Evolutionary conservation across 1,140 invertebrate species (phyloP).

Genomic region (Drosophila yakuba): DNA sequence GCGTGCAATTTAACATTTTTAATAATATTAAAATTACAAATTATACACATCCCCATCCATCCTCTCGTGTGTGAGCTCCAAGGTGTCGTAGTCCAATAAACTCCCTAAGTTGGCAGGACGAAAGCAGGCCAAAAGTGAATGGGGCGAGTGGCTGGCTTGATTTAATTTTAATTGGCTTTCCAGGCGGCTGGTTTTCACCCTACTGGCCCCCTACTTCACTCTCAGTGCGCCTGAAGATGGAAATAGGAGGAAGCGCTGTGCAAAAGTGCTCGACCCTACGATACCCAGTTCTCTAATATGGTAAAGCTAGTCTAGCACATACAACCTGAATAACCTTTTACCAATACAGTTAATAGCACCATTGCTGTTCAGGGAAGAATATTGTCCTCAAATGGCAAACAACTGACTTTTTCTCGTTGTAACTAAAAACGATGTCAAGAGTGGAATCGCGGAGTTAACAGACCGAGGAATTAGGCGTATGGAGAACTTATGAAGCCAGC

Average conservation of each 20-base stretch:
- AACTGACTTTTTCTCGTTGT: not conserved
- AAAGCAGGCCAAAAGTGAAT: slow-evolving; percentile 6
- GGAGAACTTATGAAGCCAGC: not conserved
- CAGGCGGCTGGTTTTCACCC: slow-evolving; percentile 31
- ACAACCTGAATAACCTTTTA: too few species aligned
- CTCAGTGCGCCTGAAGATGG: not conserved
- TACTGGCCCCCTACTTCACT: not conserved
- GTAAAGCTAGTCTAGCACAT: not conserved
- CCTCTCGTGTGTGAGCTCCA: slow-evolving; percentile 34
- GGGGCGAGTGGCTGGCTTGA: slow-evolving; percentile 28
- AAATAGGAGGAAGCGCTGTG: not conserved
- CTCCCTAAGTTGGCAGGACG: slow-evolving; percentile 31
- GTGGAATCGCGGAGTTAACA: slow-evolving; percentile 23
- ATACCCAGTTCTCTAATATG: not conserved
- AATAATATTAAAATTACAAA: slow-evolving; percentile 82
- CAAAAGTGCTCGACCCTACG: not conserved
- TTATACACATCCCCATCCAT: slow-evolving; percentile 42
- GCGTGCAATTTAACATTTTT: slow-evolving; percentile 77
- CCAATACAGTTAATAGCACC: too few species aligned
- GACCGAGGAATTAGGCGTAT: slow-evolving; percentile 20
- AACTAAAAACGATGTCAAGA: slow-evolving; percentile 56
- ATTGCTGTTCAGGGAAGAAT: not conserved
- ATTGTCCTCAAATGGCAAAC: too few species aligned
- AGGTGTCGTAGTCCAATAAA: slow-evolving; percentile 74
- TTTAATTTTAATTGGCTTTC: slow-evolving; percentile 60